Conservation (phyloP, 2,888 invertebrate genomes). For the Drosophila macrospina region DNA sequence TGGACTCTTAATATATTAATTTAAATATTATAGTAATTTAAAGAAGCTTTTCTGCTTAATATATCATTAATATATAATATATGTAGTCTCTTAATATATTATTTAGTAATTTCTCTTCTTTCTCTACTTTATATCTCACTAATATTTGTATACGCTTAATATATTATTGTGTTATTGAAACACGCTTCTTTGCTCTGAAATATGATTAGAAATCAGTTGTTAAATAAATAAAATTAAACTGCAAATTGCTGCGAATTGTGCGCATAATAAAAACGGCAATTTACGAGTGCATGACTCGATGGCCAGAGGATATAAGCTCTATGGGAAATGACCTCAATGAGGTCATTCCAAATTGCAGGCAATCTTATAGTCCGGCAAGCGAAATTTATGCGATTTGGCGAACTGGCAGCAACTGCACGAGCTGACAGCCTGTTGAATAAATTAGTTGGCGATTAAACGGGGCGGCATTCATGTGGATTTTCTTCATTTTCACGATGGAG, state of each 20-base stretch:
- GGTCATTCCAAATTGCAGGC: conserved; percentile 37
- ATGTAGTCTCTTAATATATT: no score
- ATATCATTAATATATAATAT: no score
- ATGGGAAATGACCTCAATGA: conserved; percentile 29
- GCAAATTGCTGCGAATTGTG: background rate
- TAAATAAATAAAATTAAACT: background rate
- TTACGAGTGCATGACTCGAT: conserved; percentile 11
- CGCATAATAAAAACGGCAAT: conserved; percentile 1
- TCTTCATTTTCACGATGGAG: conserved; percentile 15
- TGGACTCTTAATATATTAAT: no score
- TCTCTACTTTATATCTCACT: no score
- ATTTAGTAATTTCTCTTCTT: no score
- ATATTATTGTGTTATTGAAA: background rate
- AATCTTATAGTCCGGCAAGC: conserved; percentile 26
- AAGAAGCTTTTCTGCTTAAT: no score
- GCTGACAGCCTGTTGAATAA: conserved; percentile 65
- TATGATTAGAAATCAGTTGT: background rate
- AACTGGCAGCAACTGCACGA: conserved; percentile 12
- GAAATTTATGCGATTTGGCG: conserved; percentile 39
- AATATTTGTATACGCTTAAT: no score
- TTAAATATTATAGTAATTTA: no score
- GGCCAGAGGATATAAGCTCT: background rate
- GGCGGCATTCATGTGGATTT: conserved; percentile 36
- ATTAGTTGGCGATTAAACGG: conserved; percentile 72
- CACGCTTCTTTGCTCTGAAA: background rate